Evolutionary conservation across 1,140 invertebrate species (phyloP).

Genomic region (Cheumatopsyche charites): DNA sequence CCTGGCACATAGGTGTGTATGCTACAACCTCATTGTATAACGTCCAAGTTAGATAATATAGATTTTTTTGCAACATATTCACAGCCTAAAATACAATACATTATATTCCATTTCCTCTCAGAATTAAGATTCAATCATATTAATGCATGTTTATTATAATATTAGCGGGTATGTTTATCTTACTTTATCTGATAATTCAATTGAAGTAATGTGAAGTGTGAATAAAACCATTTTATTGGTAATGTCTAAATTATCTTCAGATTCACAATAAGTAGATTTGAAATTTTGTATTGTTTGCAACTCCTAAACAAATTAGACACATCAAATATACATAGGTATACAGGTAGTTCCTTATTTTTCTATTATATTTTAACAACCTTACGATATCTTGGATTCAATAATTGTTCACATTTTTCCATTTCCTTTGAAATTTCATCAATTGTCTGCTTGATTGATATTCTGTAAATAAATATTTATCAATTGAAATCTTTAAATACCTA

Average conservation of each 20-base stretch:
- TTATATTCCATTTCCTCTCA: not conserved
- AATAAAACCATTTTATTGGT: not conserved
- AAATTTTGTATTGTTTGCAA: too few relatives aligned
- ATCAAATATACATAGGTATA: too few relatives aligned
- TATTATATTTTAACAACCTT: not conserved
- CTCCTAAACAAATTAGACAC: too few relatives aligned
- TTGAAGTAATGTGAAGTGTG: conserved; percentile 28
- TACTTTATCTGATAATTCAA: conserved; percentile 29
- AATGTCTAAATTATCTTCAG: too few relatives aligned
- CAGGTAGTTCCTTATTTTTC: too few relatives aligned
- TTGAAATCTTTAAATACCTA: too few relatives aligned
- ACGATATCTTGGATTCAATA: not conserved
- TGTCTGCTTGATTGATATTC: not conserved
- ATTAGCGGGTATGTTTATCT: not conserved
- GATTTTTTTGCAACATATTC: not conserved
- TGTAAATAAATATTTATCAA: not conserved
- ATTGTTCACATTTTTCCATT: conserved; percentile 6
- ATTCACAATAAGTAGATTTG: too few relatives aligned
- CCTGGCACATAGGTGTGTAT: conserved; percentile 16
- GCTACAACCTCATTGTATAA: conserved; percentile 27
- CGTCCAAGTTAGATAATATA: conserved; percentile 30
- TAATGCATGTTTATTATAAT: not conserved
- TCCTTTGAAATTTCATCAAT: conserved; percentile 13
- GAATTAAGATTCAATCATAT: not conserved
- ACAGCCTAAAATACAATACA: conserved; percentile 13